Conservation (phyloP, 2,113 vertebrate genomes). For the Phyllopteryx taeniolatus region DNA sequence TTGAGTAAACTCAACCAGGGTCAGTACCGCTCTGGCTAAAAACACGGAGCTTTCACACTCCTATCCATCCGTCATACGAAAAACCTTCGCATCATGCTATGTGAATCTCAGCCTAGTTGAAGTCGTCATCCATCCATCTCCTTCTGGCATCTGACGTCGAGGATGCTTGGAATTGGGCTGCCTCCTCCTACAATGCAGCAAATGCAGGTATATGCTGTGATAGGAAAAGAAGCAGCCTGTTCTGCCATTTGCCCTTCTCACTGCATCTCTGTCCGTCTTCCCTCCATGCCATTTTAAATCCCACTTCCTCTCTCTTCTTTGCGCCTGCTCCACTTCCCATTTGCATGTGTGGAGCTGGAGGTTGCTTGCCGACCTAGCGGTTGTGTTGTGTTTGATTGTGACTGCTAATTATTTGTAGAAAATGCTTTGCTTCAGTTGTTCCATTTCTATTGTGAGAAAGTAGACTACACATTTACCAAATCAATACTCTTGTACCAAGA, state of each 20-base stretch:
- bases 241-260: slow-evolving; percentile 31
- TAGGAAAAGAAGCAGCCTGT: slow-evolving; percentile 29
- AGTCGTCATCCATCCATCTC: slow-evolving; percentile 38
- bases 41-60: slow-evolving; percentile 40
- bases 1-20: slow-evolving; percentile 88
- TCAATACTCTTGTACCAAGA: slow-evolving; percentile 9
- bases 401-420: background rate
- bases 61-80: slow-evolving; percentile 37
- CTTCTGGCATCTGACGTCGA: slow-evolving; percentile 22
- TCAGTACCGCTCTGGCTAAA: slow-evolving; percentile 75
- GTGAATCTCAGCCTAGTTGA: slow-evolving; percentile 48
- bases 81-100: slow-evolving; percentile 43
- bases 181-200: slow-evolving; percentile 25
- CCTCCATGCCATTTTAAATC: slow-evolving; percentile 28
- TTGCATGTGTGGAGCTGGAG: slow-evolving; percentile 48
- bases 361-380: slow-evolving; percentile 23
- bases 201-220: slow-evolving; percentile 8
- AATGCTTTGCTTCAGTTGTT: slow-evolving; percentile 13
- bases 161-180: slow-evolving; percentile 35
- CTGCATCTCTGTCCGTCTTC: slow-evolving; percentile 30
- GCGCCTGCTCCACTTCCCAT: slow-evolving; percentile 48
- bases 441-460: slow-evolving; percentile 1
- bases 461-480: slow-evolving; percentile 5
- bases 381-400: slow-evolving; percentile 15
- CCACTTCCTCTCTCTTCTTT: slow-evolving; percentile 45